Conservation (phyloP, 2,113 vertebrate species). For the Oryzias woworae region DNA sequence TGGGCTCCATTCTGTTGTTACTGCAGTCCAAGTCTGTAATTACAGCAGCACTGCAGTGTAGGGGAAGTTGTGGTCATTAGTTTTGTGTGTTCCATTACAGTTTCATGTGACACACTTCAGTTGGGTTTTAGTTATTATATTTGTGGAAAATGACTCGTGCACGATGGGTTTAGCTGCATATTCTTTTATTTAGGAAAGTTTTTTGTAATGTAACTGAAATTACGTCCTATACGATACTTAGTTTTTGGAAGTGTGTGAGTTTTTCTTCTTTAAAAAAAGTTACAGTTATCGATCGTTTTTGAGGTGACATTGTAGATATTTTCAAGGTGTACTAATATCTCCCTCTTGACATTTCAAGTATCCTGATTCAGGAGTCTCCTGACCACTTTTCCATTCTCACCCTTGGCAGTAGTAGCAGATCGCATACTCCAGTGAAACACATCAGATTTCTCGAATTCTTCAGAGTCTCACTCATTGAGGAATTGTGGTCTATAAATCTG, state of each 20-base stretch:
- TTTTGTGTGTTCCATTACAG: constrained; percentile 37
- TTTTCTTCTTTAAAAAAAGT: no score
- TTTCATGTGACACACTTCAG: constrained; percentile 41
- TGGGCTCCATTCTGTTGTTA: constrained; percentile 56
- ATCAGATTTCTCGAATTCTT: constrained; percentile 76
- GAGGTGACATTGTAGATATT: neutral
- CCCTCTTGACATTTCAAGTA: constrained; percentile 4
- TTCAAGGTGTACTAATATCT: constrained; percentile 18
- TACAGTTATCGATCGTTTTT: no score
- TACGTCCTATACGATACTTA: constrained; percentile 7
- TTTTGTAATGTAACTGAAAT: constrained; percentile 22
- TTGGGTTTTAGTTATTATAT: constrained; percentile 55
- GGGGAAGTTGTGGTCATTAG: neutral
- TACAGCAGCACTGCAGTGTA: constrained; percentile 36
- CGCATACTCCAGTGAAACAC: constrained; percentile 66
- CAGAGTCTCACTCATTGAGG: constrained; percentile 51
- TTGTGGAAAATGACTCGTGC: constrained; percentile 71
- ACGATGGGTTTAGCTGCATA: constrained; percentile 31
- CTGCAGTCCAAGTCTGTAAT: constrained; percentile 63
- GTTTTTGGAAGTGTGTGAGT: neutral
- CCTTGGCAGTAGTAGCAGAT: constrained; percentile 40
- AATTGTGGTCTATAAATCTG: constrained; percentile 28
- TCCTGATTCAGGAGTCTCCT: constrained; percentile 21
- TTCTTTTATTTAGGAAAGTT: constrained; percentile 11
- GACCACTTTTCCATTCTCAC: constrained; percentile 63